Conservation (phyloP, 2,113 vertebrate species). For the Potamarius usumacintae region DNA sequence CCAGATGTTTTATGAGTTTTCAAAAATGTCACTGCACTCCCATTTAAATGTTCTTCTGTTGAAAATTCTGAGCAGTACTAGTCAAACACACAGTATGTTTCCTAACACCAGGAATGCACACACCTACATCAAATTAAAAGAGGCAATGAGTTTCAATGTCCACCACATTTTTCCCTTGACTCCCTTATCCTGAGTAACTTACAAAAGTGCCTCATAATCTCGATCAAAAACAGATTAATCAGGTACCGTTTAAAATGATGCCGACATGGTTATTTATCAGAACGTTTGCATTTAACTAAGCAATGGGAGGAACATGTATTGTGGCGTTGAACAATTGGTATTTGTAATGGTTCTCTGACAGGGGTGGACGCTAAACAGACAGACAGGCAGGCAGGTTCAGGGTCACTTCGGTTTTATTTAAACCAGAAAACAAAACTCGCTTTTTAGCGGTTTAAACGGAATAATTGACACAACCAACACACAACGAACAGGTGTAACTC, state of each 20-base stretch:
- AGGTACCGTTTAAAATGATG: background rate
- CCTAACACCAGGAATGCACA: background rate
- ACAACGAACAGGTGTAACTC: no score
- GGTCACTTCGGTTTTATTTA: no score
- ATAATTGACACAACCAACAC: no score
- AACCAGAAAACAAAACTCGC: no score
- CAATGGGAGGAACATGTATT: background rate
- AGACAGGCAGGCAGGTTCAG: no score
- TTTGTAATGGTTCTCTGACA: background rate
- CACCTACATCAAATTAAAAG: background rate
- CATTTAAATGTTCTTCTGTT: background rate
- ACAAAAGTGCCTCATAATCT: background rate
- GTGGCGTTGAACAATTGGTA: background rate
- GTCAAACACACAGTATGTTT: background rate
- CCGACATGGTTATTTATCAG: background rate
- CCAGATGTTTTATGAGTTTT: slow-evolving; percentile 13
- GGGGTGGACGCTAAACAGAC: no score
- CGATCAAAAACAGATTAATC: background rate
- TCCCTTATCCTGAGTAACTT: background rate
- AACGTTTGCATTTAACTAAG: background rate
- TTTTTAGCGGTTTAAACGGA: no score
- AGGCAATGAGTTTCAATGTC: background rate
- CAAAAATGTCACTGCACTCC: background rate
- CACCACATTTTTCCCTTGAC: background rate
- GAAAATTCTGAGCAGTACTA: background rate